Conservation (phyloP, 1,140 invertebrate species). For the Drosophila littoralis region DNA sequence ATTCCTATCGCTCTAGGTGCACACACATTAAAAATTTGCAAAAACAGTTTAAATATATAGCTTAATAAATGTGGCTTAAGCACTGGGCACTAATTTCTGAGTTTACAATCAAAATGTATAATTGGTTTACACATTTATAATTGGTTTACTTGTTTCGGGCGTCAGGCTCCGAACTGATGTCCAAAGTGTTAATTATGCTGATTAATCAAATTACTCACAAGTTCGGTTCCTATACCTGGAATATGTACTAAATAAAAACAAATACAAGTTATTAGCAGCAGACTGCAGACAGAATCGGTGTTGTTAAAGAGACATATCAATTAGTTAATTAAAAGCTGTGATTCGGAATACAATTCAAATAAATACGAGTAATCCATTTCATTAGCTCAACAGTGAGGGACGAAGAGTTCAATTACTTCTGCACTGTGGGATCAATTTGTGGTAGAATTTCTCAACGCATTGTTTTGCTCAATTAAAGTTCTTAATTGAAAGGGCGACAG, state of each 20-base stretch:
- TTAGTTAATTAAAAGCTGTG: not conserved
- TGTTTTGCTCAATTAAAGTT: not conserved
- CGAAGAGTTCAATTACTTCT: not conserved
- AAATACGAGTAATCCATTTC: not conserved
- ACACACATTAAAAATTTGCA: too few species aligned
- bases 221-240: not conserved
- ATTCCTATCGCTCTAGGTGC: too few species aligned
- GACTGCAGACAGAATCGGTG: not conserved
- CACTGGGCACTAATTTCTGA: not conserved
- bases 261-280: not conserved
- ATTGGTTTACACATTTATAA: conserved; percentile 19
- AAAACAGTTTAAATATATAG: too few species aligned
- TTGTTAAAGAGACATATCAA: not conserved
- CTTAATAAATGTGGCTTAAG: too few species aligned
- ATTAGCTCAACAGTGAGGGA: not conserved
- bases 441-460: not conserved
- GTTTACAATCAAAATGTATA: conserved; percentile 6
- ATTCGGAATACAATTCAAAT: not conserved
- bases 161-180: not conserved
- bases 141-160: conserved; percentile 3
- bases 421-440: not conserved
- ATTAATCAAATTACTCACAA: conserved; percentile 3
- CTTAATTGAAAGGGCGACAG: not conserved
- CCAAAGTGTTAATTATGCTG: conserved; percentile 31
- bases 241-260: not conserved